Conservation (phyloP, 2,797 vertebrate genomes). For the Erithacus rubecula region DNA sequence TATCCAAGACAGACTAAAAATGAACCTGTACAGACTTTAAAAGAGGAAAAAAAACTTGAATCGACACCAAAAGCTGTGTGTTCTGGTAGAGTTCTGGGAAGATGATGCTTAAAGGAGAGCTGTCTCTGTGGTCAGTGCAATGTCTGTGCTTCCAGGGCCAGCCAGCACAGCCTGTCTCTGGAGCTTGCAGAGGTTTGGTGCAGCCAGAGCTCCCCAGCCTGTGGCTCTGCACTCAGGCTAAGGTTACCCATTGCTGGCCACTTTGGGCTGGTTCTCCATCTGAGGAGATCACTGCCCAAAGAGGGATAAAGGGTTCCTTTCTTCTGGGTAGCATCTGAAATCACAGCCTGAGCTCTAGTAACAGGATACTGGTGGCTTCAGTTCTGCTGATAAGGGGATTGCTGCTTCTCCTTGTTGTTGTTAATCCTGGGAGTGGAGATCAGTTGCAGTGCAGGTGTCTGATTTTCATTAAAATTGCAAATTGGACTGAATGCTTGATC, state of each 20-base stretch:
- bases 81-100: not conserved
- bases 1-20: not conserved
- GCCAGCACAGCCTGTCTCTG: not conserved
- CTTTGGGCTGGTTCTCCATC: slow-evolving; percentile 71
- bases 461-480: slow-evolving; percentile 96
- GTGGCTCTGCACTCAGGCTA: slow-evolving; percentile 61
- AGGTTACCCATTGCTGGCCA: slow-evolving; percentile 71
- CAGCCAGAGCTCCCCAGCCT: slow-evolving; percentile 65
- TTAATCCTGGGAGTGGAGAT: slow-evolving; percentile 78
- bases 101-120: not conserved
- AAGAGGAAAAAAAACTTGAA: not conserved
- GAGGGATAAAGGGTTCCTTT: slow-evolving; percentile 81
- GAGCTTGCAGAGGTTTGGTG: slow-evolving; percentile 23
- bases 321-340: slow-evolving; percentile 80
- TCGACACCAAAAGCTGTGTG: not conserved
- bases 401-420: slow-evolving; percentile 57
- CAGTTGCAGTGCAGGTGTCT: slow-evolving; percentile 89
- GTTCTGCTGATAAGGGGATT: slow-evolving; percentile 73
- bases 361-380: slow-evolving; percentile 73
- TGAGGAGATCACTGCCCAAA: slow-evolving; percentile 77
- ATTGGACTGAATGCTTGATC: slow-evolving; percentile 83
- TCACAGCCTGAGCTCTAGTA: slow-evolving; percentile 79
- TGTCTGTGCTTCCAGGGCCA: not conserved
- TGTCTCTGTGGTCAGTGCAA: not conserved
- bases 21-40: not conserved